Evolutionary conservation across 2,888 invertebrate species (phyloP), one percentile per base, ranked within the genome.

Genomic region (Luperina testacea): DNA sequence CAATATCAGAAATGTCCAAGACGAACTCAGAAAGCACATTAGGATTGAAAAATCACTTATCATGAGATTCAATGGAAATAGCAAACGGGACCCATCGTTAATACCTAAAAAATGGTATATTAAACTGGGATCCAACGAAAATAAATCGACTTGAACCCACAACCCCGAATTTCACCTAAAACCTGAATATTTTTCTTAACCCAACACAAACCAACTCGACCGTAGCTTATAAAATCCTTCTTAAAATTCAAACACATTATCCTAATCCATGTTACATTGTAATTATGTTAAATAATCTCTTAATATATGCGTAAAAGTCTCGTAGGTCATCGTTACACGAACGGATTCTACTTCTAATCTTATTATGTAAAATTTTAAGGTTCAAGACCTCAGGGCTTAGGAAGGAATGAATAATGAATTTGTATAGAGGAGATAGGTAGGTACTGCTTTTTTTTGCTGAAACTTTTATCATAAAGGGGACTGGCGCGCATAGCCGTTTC

Each of bases 301-400:
- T 87, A 80, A 87, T 77, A 77, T 51, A 78, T 83, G 71, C 76
- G 82, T 42, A 63, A 53, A 84, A 87, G 85, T 88, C 88, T 90
- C 89, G 86, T 85, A 70, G 76, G 74, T 69, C 72, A 77, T 75
- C 61, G n/a, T 80, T 59, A 83, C 24, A 68, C 61, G 67, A 75
- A 70, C 72, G 77, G 32, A 82, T 76, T 78, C 70, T 72, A 72
- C 32, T 78, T 80, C 77, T 91, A 91, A 92, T 91, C 90, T 90
- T 90, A 87, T 91, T 90, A 90, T 90, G 88, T 87, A 84, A 85
- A 89, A 88, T 84, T 89, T 87, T 82, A 59, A 42, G 75, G 69
- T 32, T 15, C 38, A 48, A 20, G 24, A 6, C 24, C n/a, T 57
- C n/a, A 24, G 4, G n/a, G 57, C 11, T 57, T 11, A 57, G 24